Evolutionary conservation across 2,888 invertebrate species (phyloP).

Genomic region (Drosophila austrosaltans): DNA sequence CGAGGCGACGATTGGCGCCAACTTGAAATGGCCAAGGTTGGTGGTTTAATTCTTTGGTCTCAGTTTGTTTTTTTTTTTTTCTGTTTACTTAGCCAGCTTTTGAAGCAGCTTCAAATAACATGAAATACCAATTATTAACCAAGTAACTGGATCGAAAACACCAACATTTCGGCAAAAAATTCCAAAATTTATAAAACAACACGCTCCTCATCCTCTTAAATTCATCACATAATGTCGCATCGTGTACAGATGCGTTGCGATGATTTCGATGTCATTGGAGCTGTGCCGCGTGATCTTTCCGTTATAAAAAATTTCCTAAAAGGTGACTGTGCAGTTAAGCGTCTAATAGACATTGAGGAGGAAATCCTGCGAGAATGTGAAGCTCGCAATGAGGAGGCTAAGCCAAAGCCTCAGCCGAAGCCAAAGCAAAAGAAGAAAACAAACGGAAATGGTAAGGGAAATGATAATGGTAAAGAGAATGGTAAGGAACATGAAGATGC

Average conservation of each 20-base stretch:
- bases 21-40: conserved; percentile 48
- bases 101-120: conserved; percentile 21
- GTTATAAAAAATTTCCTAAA: conserved; percentile 67
- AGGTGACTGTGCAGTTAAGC: conserved; percentile 65
- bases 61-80: background rate
- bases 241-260: conserved; percentile 59
- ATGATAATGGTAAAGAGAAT: background rate
- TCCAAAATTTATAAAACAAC: conserved; percentile 25
- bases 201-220: background rate
- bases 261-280: conserved; percentile 67
- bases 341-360: conserved; percentile 67
- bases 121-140: conserved; percentile 1
- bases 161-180: conserved; percentile 1
- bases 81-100: conserved; percentile 22
- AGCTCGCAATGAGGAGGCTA: conserved; percentile 24
- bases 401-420: conserved; percentile 2
- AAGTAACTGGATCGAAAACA: conserved; percentile 3
- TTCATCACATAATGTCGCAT: conserved; percentile 53
- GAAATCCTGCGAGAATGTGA: conserved; percentile 49
- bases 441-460: conserved; percentile 1
- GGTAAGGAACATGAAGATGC: background rate
- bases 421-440: conserved; percentile 1
- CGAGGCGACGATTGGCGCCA: conserved; percentile 19
- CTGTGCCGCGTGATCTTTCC: conserved; percentile 67
- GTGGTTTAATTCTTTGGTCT: conserved; percentile 22